These are phyloP conservation scores for Pogona vitticeps DNA, from an alignment of 2,113 vertebrate genomes.

Conservation along the genomic window DNA sequence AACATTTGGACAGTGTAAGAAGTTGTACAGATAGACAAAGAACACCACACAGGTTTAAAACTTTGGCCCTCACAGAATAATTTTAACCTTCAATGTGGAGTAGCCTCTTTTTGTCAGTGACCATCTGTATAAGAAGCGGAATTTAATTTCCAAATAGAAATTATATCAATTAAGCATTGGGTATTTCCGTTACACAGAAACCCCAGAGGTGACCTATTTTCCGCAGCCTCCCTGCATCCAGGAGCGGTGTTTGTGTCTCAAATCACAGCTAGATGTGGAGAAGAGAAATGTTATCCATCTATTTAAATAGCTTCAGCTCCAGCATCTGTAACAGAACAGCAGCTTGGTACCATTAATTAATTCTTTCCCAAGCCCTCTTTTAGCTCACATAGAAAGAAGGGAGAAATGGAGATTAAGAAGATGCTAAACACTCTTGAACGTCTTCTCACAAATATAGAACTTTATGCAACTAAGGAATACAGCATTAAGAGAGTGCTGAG, in stretches of 20 bases:
- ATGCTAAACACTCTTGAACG: neutral
- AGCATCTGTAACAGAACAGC: conserved; percentile 32
- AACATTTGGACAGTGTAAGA: neutral
- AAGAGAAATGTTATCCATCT: neutral
- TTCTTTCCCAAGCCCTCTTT: conserved; percentile 23
- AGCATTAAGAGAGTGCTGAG: conserved; percentile 36
- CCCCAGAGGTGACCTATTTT: neutral
- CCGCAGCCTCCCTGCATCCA: neutral
- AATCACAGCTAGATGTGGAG: neutral
- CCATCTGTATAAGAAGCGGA: neutral
- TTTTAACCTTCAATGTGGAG: neutral
- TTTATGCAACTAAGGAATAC: conserved; percentile 44
- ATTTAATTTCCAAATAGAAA: neutral
- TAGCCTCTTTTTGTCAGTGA: neutral
- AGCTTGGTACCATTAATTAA: conserved; percentile 43
- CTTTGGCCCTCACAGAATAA: neutral
- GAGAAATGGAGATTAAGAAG: conserved; percentile 51
- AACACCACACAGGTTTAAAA: neutral
- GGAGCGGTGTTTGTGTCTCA: neutral
- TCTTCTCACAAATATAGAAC: conserved; percentile 10
- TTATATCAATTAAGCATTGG: neutral
- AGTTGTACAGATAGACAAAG: neutral
- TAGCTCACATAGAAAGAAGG: conserved; percentile 44
- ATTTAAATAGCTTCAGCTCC: neutral
- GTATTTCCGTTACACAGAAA: neutral